These are phyloP conservation scores for Hipparchia semele DNA, from an alignment of 2,888 invertebrate species.

Conservation along the genomic window DNA sequence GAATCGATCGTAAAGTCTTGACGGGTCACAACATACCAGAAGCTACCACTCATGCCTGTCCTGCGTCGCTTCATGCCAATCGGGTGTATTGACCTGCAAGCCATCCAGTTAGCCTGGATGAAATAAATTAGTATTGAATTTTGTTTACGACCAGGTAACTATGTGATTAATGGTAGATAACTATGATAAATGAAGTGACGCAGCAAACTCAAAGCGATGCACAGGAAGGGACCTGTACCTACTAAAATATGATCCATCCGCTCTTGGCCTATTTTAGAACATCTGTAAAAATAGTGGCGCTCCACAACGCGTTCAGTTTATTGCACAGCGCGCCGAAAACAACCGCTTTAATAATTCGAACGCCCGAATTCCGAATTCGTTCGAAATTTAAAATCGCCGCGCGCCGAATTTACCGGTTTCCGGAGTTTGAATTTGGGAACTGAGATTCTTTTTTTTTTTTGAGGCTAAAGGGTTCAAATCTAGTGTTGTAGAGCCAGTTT, in stretches of 20 bases:
- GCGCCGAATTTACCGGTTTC: conserved; percentile 22
- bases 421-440: conserved; percentile 25
- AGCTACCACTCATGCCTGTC: too few relatives aligned
- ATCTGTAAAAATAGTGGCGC: conserved; percentile 40
- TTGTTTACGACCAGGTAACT: too few relatives aligned
- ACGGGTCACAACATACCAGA: too few relatives aligned
- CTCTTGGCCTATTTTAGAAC: conserved; percentile 32
- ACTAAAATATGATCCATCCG: not conserved
- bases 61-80: too few relatives aligned
- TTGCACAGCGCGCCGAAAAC: conserved; percentile 31
- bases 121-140: too few relatives aligned
- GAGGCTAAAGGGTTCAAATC: not conserved
- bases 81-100: too few relatives aligned
- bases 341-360: conserved; percentile 36
- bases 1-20: too few relatives aligned
- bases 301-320: conserved; percentile 34
- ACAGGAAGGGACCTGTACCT: not conserved
- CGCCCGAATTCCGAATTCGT: conserved; percentile 19
- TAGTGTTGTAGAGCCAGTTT: not conserved
- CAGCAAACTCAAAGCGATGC: not conserved
- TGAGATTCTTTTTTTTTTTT: conserved; percentile 24
- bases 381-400: conserved; percentile 34
- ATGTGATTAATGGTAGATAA: too few relatives aligned
- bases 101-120: too few relatives aligned
- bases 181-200: too few relatives aligned